Evolutionary conservation across 2,888 invertebrate genomes (phyloP).

Genomic region (Chromoteleia sp.): DNA sequence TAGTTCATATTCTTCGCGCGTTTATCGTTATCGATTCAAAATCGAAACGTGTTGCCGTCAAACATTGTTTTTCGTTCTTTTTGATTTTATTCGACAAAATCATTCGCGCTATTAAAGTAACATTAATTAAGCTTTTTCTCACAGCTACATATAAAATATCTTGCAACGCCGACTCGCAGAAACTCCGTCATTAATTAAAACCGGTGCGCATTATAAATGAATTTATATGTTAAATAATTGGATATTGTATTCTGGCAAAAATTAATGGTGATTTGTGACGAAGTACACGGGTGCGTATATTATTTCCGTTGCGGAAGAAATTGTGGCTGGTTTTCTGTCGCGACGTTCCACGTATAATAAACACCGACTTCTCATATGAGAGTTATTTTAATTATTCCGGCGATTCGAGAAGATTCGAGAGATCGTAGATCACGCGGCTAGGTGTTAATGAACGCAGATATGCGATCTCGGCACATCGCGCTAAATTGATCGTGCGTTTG

Average conservation of each 20-base stretch:
- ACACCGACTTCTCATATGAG: neutral
- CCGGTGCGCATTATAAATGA: constrained; percentile 26
- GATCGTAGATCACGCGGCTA: constrained; percentile 33
- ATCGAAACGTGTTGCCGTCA: neutral
- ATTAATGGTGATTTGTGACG: constrained; percentile 28
- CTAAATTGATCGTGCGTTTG: constrained; percentile 48
- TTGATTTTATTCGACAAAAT: constrained; percentile 6
- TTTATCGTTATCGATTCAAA: constrained; percentile 8
- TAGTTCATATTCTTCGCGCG: neutral
- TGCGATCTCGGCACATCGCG: constrained; percentile 25
- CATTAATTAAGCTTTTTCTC: constrained; percentile 14
- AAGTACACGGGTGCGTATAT: constrained; percentile 17
- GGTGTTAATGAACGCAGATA: constrained; percentile 62
- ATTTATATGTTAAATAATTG: constrained; percentile 39
- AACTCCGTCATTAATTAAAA: constrained; percentile 19
- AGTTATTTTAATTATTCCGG: constrained; percentile 39
- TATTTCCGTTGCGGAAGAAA: constrained; percentile 30
- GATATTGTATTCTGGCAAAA: constrained; percentile 32
- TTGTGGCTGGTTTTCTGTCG: constrained; percentile 10
- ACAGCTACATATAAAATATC: neutral
- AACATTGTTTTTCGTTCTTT: constrained; percentile 2
- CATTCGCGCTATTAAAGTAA: constrained; percentile 12
- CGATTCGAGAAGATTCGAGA: constrained; percentile 25
- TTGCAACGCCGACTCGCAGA: constrained; percentile 1
- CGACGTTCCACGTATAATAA: constrained; percentile 22